A percentile compares a stretch with the other conserved stretches of the same genome.
Conservation (phyloP, 2,888 invertebrate species). For the Diaphora mendica region DNA sequence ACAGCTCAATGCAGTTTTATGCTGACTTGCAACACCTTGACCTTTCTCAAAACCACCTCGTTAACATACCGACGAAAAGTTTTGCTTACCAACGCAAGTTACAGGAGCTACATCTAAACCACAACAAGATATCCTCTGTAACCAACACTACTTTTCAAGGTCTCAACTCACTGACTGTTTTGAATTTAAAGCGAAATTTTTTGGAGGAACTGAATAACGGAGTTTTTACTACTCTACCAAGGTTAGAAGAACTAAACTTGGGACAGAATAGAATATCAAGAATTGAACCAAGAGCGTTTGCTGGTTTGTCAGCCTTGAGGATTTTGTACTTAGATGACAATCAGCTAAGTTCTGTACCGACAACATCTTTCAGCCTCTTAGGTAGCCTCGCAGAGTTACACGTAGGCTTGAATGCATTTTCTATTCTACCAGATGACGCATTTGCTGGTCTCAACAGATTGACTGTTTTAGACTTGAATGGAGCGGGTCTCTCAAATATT, state of each 20-base stretch:
- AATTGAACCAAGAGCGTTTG: slow-evolving; percentile 92
- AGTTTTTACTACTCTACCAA: slow-evolving; percentile 90
- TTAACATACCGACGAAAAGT: slow-evolving; percentile 92
- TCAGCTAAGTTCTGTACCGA: slow-evolving; percentile 91
- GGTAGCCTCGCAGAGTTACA: slow-evolving; percentile 94
- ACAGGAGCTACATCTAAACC: slow-evolving; percentile 93
- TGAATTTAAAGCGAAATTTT: slow-evolving; percentile 93
- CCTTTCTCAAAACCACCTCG: slow-evolving; percentile 93
- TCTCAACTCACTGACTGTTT: slow-evolving; percentile 91
- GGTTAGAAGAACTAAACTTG: slow-evolving; percentile 94
- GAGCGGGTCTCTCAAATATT: slow-evolving; percentile 93
- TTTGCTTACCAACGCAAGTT: slow-evolving; percentile 93
- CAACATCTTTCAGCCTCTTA: slow-evolving; percentile 90
- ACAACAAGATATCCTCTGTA: slow-evolving; percentile 94
- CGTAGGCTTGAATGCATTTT: slow-evolving; percentile 93
- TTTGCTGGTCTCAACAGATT: slow-evolving; percentile 92
- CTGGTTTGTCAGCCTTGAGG: slow-evolving; percentile 91
- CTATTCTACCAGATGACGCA: slow-evolving; percentile 91
- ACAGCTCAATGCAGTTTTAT: slow-evolving; percentile 96
- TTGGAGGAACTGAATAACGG: slow-evolving; percentile 92
- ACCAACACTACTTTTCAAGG: slow-evolving; percentile 93
- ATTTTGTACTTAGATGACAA: slow-evolving; percentile 95
- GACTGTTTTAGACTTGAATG: slow-evolving; percentile 91
- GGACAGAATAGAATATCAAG: slow-evolving; percentile 94
- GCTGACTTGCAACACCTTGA: slow-evolving; percentile 94